Base-by-base conservation (phyloP, 2,113 vertebrate genomes). In the Elachura formosa region DNA sequence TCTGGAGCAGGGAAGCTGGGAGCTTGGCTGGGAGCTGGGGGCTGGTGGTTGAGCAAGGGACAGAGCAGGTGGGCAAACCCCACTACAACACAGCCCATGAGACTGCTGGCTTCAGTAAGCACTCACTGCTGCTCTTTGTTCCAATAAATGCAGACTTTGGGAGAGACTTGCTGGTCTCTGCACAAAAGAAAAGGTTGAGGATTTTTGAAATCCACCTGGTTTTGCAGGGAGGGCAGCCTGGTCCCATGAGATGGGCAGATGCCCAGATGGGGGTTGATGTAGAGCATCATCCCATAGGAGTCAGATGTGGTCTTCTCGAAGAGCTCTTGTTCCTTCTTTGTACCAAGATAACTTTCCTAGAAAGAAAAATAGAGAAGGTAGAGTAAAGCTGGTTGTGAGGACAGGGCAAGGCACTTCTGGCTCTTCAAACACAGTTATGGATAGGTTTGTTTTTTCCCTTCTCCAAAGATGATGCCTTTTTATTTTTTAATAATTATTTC, bases 401-500 rank as follows among this genome's bases (percentile, higher is more conserved):
- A 55, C 72, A 72, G 56, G 52, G 76, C 1, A 3, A 61, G 62
- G 58, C 7, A 3, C 62, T 75, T 78, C 52, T 78, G 62, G 34
- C 38, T 78, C 81, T 71, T 55, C 48, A 61, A 73, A 55, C 45
- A 46, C 34, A 64, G 18, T 45, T 87, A 45, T 10, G 61, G 56
- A 46, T 84, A 16, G 52, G 49, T 71, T 92, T 79, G 59, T 11
- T 78, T 80, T 75, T 54, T 59, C 41, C 24, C 46, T 78, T 78
- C 74, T 67, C 62, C 56, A 34, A 48, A 87, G 69, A 55, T 0
- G 40, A 24, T 72, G 25, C 59, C 64, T 56, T 38, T 71, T 71
- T 78, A 59, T 79, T 87, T 71, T 91, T 82, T 38, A 92, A 88
- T 95, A 62, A 93, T 92, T 12, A 82, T 92, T 92, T 90, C 59